Conservation (phyloP, 1,140 invertebrate genomes). For the Lepidurus packardi region DNA sequence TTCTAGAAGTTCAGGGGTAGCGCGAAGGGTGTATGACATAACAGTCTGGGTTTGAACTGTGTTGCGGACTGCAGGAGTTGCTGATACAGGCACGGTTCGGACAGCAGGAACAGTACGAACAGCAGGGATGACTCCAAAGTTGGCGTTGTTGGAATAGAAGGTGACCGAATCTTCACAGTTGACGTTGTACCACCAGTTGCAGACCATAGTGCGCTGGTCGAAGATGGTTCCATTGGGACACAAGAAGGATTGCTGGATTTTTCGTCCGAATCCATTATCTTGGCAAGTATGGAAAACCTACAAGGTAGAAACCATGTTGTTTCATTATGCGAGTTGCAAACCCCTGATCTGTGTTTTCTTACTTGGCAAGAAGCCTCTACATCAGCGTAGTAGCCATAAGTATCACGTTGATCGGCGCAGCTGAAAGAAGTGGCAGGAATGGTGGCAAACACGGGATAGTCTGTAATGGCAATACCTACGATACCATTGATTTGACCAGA, state of each 20-base stretch:
- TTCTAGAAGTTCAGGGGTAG: not conserved
- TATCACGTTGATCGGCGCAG: conserved; percentile 50
- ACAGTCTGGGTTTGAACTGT: too few relatives aligned
- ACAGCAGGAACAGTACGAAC: conserved; percentile 4
- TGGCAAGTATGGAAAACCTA: conserved; percentile 25
- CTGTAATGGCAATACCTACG: conserved; percentile 61
- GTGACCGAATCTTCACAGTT: conserved; percentile 50
- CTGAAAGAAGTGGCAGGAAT: conserved; percentile 61
- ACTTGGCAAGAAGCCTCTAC: conserved; percentile 79
- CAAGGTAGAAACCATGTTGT: not conserved
- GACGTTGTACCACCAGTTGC: conserved; percentile 91
- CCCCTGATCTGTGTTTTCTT: conserved; percentile 36
- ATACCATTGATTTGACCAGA: conserved; percentile 39
- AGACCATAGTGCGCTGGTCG: conserved; percentile 77
- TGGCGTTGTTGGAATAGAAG: conserved; percentile 30
- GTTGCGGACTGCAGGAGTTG: too few relatives aligned
- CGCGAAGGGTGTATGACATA: not conserved
- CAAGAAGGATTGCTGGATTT: conserved; percentile 55
- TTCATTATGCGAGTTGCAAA: not conserved
- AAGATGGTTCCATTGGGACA: conserved; percentile 85
- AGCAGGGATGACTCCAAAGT: conserved; percentile 30
- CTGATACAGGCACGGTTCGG: not conserved
- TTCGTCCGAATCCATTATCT: conserved; percentile 34
- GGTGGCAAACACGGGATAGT: conserved; percentile 59
- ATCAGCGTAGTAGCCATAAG: conserved; percentile 71